Evolutionary conservation across 1,140 invertebrate genomes (phyloP), one percentile per base, ranked within the genome.

Genomic region (Cyrtorhinus lividipennis): DNA sequence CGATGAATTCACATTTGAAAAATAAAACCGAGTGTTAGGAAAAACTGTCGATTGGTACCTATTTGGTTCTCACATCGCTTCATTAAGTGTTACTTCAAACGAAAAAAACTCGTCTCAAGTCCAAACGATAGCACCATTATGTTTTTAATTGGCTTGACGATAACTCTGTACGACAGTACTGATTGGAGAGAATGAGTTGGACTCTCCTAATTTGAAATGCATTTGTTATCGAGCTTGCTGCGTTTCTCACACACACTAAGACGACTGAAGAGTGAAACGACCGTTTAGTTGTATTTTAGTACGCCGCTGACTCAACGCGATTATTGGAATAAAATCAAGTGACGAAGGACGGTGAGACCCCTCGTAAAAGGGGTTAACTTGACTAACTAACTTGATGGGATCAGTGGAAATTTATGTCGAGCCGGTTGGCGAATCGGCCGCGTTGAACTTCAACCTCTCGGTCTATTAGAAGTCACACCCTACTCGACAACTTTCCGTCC

Each of bases 131-230:
- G n/a, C n/a, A n/a, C n/a, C n/a, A n/a, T n/a, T n/a, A n/a, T n/a
- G 30, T 53, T 53, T 53, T 53, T 53, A 53, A 53, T 53, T 53
- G 48, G 48, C 48, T 53, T 53, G 48, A 53, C 20, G 48, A 53
- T 53, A 10, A 20, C 10, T 53, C 10, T 22, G 48, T 13, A 22
- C 48, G 48, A 53, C 20, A 15, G 30, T 38, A 15, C 15, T 38
- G 15, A 5, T 38, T 38, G 48, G 5, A 53, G 48, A 53, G 18
- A 3, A 12, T 22, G 12, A 53, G 5, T 20, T 53, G 48, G n/a
- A n/a, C n/a, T n/a, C n/a, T n/a, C n/a, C n/a, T n/a, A n/a, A n/a
- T n/a, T n/a, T n/a, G n/a, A n/a, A n/a, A n/a, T n/a, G n/a, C n/a
- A n/a, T n/a, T n/a, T n/a, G n/a, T n/a, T n/a, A 53, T 3, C 20